Evolutionary conservation across 2,797 vertebrate genomes (phyloP), one percentile per base, ranked within the genome.

Genomic region (Microcaecilia unicolor): DNA sequence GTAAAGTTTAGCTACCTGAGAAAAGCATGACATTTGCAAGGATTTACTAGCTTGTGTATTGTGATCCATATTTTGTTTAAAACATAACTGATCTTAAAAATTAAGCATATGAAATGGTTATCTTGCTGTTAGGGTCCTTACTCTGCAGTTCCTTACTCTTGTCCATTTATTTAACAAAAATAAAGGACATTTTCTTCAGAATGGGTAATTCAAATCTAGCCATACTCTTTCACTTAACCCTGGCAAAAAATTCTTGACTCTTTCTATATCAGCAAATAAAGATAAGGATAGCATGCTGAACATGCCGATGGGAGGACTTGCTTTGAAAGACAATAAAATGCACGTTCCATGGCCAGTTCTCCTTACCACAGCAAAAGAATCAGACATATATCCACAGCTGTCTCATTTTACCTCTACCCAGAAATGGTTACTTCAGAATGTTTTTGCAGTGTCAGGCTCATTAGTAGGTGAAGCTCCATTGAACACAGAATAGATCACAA

Each of bases 261-360:
- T 67, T 62, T 81, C 75, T 70, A 70, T 61, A 71, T 64, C 71
- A 78, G 78, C 76, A 77, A 78, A 81, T 80, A 84, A 83, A 81
- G 79, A 83, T 81, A 81, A 83, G 74, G 60, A 31, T 9, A 75
- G 58, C 58, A 75, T 77, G 61, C 61, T 72, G 49, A 72, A 81
- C 79, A 77, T 68, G 55, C 35, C 64, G 45, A 61, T 65, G 78
- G 78, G 75, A 66, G 62, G 75, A 32, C 64, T 31, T 55, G 39
- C 65, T 76, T 68, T 66, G 51, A 69, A 64, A 65, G 53, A 64
- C 48, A 64, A 72, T 74, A 75, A n/a, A n/a, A 75, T 21, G 12
- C 29, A 41, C 20, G 67, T 72, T 59, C n/a, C 42, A 65, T 48
- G 46, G 61, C 15, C 74, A 74, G 63, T 46, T 67, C 64, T 67